A percentile compares a stretch with the other conserved stretches of the same genome.
Evolutionary conservation across 1,140 invertebrate species (phyloP).

Genomic region (Laupala kohalensis): DNA sequence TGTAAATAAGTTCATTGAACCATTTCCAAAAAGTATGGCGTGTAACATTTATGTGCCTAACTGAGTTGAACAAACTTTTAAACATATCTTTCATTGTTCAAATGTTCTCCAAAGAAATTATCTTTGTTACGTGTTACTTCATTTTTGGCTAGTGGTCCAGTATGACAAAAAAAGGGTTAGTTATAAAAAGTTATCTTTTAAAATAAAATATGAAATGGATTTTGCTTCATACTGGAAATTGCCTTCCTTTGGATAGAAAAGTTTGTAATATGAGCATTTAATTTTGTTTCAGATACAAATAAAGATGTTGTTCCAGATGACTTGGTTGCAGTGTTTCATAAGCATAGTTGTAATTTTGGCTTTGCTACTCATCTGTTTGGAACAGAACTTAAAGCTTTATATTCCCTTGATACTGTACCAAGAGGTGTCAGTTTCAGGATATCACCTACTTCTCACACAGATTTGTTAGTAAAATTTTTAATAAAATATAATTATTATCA

Average conservation of each 20-base stretch:
- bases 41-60: too few relatives aligned
- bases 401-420: slow-evolving; percentile 65
- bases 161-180: too few relatives aligned
- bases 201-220: too few relatives aligned
- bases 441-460: slow-evolving; percentile 78
- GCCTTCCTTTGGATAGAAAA: neutral
- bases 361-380: slow-evolving; percentile 91
- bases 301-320: slow-evolving; percentile 85
- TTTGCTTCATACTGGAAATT: neutral
- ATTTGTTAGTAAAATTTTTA: slow-evolving; percentile 61
- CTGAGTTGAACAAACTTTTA: too few relatives aligned
- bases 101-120: too few relatives aligned
- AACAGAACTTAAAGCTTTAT: slow-evolving; percentile 76
- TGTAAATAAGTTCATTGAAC: too few relatives aligned
- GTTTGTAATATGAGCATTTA: neutral
- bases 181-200: too few relatives aligned
- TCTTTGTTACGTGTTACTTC: too few relatives aligned
- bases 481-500: too few relatives aligned
- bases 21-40: too few relatives aligned
- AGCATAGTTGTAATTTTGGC: slow-evolving; percentile 84
- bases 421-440: slow-evolving; percentile 75
- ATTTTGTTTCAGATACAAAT: slow-evolving; percentile 55
- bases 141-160: too few relatives aligned
- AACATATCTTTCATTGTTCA: too few relatives aligned
- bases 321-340: slow-evolving; percentile 82